Evolutionary conservation across 1,140 invertebrate genomes (phyloP).

Genomic region (Radopholus similis): DNA sequence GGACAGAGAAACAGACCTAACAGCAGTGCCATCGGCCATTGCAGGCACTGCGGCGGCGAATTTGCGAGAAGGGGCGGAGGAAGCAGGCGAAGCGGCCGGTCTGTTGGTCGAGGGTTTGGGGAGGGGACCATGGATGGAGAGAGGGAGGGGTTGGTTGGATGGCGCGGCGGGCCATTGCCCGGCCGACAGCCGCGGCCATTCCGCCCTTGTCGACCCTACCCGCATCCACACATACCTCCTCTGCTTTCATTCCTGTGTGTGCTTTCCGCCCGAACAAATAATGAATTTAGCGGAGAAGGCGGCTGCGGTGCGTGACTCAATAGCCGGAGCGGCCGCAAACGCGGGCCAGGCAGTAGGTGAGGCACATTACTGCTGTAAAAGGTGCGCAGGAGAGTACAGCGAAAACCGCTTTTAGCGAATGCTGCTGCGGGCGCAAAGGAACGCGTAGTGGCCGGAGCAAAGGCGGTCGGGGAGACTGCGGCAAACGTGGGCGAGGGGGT

Average conservation of each 20-base stretch:
- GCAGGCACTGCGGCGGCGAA: neutral
- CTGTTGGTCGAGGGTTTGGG: neutral
- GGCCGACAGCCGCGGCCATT: neutral
- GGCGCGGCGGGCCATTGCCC: neutral
- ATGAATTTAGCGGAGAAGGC: constrained; percentile 25
- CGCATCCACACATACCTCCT: neutral
- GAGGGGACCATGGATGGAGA: neutral
- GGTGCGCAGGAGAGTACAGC: neutral
- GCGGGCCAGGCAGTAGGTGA: constrained; percentile 15
- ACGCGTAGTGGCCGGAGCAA: constrained; percentile 8
- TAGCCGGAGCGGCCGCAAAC: constrained; percentile 2
- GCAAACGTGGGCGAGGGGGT: constrained; percentile 3
- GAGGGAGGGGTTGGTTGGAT: neutral
- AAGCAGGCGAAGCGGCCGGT: neutral
- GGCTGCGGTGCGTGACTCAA: constrained; percentile 14
- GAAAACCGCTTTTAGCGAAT: constrained; percentile 15
- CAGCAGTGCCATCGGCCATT: no score
- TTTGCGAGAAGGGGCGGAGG: constrained; percentile 4
- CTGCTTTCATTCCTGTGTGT: neutral
- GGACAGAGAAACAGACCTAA: neutral
- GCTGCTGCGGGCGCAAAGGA: constrained; percentile 20
- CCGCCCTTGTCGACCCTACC: neutral
- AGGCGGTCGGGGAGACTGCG: constrained; percentile 15
- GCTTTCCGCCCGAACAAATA: neutral
- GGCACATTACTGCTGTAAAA: neutral